Evolutionary conservation across 1,140 invertebrate species (phyloP).

Genomic region (Condylostylus longicornis): DNA sequence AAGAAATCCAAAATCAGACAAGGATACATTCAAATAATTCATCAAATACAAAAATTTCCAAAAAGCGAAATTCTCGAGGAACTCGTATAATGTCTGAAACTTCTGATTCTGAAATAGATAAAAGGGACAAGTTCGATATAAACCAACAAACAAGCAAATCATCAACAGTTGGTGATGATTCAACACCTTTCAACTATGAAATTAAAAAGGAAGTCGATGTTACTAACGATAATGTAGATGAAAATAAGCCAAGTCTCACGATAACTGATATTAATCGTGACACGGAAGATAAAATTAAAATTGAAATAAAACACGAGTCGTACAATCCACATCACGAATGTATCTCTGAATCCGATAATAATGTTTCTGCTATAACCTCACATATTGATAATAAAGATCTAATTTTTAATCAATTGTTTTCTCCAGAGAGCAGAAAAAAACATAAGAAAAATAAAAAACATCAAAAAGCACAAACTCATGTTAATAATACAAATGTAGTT

Average conservation of each 20-base stretch:
- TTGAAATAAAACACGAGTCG: not conserved
- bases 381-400: conserved; percentile 6
- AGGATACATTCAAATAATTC: conserved; percentile 6
- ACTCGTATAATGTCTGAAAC: conserved; percentile 43
- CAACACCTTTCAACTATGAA: conserved; percentile 33
- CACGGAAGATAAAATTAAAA: too few species aligned
- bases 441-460: conserved; percentile 73
- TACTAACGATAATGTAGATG: conserved; percentile 9
- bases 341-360: not conserved
- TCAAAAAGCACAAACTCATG: conserved; percentile 39
- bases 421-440: conserved; percentile 47
- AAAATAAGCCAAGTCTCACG: too few species aligned
- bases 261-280: too few species aligned
- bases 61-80: conserved; percentile 37
- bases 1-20: conserved; percentile 20
- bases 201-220: conserved; percentile 25
- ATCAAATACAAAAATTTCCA: conserved; percentile 32
- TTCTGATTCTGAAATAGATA: conserved; percentile 1
- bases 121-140: not conserved
- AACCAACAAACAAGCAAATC: too few species aligned
- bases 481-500: conserved; percentile 14
- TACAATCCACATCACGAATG: conserved; percentile 3
- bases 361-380: too few species aligned
- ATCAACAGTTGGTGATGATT: too few species aligned
- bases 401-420: conserved; percentile 12